Conservation (phyloP, 2,797 vertebrate genomes). For the Arremon aurantiirostris region DNA sequence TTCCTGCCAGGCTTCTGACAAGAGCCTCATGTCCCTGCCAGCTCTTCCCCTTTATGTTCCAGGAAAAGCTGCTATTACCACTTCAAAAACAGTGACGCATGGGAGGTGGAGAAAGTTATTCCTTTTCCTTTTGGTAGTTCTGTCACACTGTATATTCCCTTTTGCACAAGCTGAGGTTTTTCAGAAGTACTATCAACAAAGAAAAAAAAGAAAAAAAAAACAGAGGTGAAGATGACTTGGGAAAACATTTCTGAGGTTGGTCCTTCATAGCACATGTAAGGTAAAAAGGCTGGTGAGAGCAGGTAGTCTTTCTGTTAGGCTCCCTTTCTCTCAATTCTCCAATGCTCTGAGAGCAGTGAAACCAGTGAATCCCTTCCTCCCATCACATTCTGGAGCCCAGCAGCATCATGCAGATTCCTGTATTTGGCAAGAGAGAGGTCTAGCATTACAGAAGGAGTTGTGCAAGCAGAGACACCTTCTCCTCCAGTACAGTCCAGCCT, state of each 20-base stretch:
- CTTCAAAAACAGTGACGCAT: slow-evolving; percentile 32
- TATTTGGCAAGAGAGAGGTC: neutral
- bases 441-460: neutral
- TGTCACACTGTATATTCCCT: neutral
- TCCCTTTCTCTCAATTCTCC: neutral
- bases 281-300: neutral
- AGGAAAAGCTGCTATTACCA: slow-evolving; percentile 36
- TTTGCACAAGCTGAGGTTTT: neutral
- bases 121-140: neutral
- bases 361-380: neutral
- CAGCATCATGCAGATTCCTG: neutral
- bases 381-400: neutral
- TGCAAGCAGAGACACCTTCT: neutral
- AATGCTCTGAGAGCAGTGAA: neutral
- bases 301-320: neutral
- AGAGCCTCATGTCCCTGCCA: slow-evolving; percentile 6
- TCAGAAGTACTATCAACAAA: neutral
- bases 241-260: neutral
- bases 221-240: neutral
- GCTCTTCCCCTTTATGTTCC: slow-evolving; percentile 23
- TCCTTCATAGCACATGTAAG: rapidly evolving
- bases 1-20: slow-evolving; percentile 33
- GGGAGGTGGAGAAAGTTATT: neutral
- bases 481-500: neutral
- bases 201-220: neutral